Base-by-base conservation (phyloP, 2,888 invertebrate genomes). In the Lacanobia wlatinum region DNA sequence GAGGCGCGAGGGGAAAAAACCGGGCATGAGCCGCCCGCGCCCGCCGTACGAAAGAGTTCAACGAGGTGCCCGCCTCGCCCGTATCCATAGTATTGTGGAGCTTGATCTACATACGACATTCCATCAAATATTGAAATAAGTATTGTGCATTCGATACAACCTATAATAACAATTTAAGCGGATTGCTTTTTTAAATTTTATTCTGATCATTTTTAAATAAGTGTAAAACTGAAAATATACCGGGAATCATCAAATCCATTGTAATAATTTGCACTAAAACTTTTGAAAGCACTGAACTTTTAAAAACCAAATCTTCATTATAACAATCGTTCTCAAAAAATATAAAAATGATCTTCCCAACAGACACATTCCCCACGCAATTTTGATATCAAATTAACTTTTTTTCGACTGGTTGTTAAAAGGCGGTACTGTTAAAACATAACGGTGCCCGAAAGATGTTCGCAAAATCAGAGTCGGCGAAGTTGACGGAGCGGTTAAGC, bases 21-120 rank as follows among this genome's bases (percentile, higher is more conserved):
- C 74, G 84, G 83, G 84, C 84, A 86, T 66, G 77, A 76, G 86
- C 81, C 81, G 86, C 79, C 74, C 85, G 85, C 84, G 83, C 85
- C 85, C 87, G 83, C 83, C 86, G 68, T 93, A 94, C 89, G 90
- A 94, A 94, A 96, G 95, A 96, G 89, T 93, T 96, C 94, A 95
- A 96, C 96, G 94, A 89, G 91, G 86, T 87, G 87, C 75, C 72
- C 64, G 65, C 76, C 58, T 66, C 61, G 74, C 62, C 70, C 82
- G 75, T 84, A 84, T 83, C 76, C 76, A 84, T 84, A 82, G 80
- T 82, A 40, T 52, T 56, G 16, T 68, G 16, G 50, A 66, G 34
- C 38, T 67, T 55, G 50, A 28, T 46, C 68, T 76, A 60, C 38
- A 34, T 56, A 62, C 18, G 18, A 18, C 16, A 76, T 38, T 59